phyloP scores from a whole-genome alignment of 2,797 vertebrate species.

The Hypotaenidia okinawae region DNA sequence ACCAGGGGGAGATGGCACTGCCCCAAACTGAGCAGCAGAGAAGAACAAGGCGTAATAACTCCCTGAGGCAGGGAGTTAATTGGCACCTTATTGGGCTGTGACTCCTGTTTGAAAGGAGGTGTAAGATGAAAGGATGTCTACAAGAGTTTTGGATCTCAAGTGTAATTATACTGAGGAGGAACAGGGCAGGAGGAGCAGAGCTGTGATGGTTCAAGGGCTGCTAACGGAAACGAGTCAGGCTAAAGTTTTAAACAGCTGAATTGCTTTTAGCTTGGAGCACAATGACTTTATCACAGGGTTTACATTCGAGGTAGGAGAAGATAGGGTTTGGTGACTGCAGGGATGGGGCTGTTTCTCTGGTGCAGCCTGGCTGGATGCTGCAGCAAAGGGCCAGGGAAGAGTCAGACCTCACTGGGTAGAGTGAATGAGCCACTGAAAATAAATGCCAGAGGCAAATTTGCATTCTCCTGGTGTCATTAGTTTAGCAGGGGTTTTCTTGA shows the following conservation, averaged over 20 bases:
- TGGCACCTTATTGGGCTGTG: not conserved
- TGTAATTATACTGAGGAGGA: not conserved
- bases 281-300: not conserved
- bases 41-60: accelerated
- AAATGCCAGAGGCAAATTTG: not conserved
- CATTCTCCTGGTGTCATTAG: not conserved
- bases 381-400: not conserved
- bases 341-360: not conserved
- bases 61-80: not conserved
- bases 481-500: not conserved
- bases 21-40: not conserved
- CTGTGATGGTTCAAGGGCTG: not conserved
- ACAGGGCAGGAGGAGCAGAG: not conserved
- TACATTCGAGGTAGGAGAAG: not conserved
- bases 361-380: not conserved
- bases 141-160: not conserved
- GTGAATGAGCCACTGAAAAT: not conserved
- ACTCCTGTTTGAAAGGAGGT: not conserved
- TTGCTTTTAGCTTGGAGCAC: not conserved
- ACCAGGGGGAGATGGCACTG: not conserved
- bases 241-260: not conserved
- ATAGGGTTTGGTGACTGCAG: not conserved
- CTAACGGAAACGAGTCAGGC: not conserved
- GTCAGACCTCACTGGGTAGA: not conserved
- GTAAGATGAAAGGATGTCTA: not conserved